Evolutionary conservation across 1,140 invertebrate genomes (phyloP).

Genomic region (Pseudomyrmex dendroicus): DNA sequence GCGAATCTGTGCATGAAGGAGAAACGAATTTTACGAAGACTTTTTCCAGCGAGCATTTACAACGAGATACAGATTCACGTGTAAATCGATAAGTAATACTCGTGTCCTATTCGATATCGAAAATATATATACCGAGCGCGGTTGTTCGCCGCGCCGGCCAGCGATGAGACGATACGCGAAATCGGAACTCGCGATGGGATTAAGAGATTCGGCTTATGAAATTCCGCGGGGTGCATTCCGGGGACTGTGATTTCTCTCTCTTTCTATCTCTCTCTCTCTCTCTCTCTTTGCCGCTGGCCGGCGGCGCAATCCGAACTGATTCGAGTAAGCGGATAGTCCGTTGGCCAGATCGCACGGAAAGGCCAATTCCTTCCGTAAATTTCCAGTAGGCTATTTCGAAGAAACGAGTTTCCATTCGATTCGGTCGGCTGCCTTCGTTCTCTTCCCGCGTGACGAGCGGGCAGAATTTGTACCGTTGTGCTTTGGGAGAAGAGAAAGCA

Average conservation of each 20-base stretch:
- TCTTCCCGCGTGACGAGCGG: slow-evolving; percentile 55
- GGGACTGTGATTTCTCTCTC: slow-evolving; percentile 3
- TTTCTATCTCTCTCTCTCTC: background rate
- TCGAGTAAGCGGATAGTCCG: slow-evolving; percentile 69
- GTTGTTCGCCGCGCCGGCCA: background rate
- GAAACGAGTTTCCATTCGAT: slow-evolving; percentile 78
- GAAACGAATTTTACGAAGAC: slow-evolving; percentile 37
- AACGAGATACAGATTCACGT: slow-evolving; percentile 3
- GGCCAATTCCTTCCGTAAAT: slow-evolving; percentile 75
- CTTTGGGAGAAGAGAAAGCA: background rate
- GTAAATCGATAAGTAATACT: slow-evolving; percentile 37
- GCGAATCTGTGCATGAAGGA: background rate
- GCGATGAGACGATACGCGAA: slow-evolving; percentile 54
- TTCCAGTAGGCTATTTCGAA: slow-evolving; percentile 73
- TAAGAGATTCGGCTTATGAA: slow-evolving; percentile 72
- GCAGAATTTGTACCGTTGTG: slow-evolving; percentile 34
- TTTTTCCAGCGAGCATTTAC: slow-evolving; percentile 14
- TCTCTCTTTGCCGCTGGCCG: slow-evolving; percentile 26
- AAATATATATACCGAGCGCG: slow-evolving; percentile 37
- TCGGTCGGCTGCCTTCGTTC: slow-evolving; percentile 67
- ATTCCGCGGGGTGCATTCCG: slow-evolving; percentile 40
- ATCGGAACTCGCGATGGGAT: slow-evolving; percentile 51
- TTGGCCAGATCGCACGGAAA: slow-evolving; percentile 60
- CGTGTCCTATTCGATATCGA: slow-evolving; percentile 20
- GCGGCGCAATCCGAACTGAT: slow-evolving; percentile 55